Evolutionary conservation across 2,888 invertebrate genomes (phyloP), one percentile per base, ranked within the genome.

Genomic region (Anagyrus pseudococci): DNA sequence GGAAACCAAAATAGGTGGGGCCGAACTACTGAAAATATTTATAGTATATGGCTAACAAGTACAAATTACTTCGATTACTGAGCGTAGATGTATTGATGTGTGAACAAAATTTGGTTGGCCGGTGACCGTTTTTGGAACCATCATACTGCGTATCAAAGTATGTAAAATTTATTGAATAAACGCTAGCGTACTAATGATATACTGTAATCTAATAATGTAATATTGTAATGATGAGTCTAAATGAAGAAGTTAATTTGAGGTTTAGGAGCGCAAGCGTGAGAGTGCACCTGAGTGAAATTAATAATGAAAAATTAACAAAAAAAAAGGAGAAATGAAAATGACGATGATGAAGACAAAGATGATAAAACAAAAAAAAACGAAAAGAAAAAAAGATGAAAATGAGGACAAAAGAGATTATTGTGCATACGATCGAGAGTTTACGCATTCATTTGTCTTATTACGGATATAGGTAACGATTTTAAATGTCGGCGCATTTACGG

Each of bases 11-110:
- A 70, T 68, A 69, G 69, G 73, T 72, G 71, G 71, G 72, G 74
- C 72, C 73, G 73, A 78, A 78, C 77, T 78, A 78, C 74, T 77
- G 76, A 80, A 66, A 80, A 76, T 80, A 81, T 80, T 79, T 80
- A 80, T 78, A 78, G 77, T 81, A 79, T 80, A 80, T 80, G 81
- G 81, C 80, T 80, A n/a, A 81, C 80, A 81, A 81, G 81, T 81
- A 81, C 80, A 81, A 81, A 81, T 81, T 81, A 80, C 79, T 81
- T 80, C 81, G 79, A 81, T 78, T 81, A 81, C 79, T 78, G 79
- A 78, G 76, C 78, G 79, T 80, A 79, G 79, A 75, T 78, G 77
- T 81, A 80, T 80, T 79, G 80, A 79, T 80, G 80, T 78, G 79
- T 79, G 80, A 75, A 79, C 78, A 78, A 80, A 80, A 80, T 80